Evolutionary conservation across 1,140 invertebrate genomes (phyloP).

Genomic region (Aphaenogaster rudis): DNA sequence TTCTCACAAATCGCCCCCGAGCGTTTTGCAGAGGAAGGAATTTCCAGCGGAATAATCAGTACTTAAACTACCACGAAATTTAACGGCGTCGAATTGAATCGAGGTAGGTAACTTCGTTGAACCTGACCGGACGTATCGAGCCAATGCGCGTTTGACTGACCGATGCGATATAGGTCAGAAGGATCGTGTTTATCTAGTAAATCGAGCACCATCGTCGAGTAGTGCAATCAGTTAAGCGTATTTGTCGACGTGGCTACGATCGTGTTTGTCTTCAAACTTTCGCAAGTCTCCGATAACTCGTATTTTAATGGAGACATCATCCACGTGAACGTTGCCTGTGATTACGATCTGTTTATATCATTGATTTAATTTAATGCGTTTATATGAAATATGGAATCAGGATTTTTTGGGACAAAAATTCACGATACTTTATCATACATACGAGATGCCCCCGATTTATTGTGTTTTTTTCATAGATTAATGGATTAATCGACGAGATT

Average conservation of each 20-base stretch:
- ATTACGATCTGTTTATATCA: slow-evolving; percentile 15
- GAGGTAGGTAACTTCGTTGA: slow-evolving; percentile 56
- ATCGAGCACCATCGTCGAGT: slow-evolving; percentile 62
- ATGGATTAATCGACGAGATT: neutral
- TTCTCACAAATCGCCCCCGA: slow-evolving; percentile 9
- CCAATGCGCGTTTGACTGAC: slow-evolving; percentile 51
- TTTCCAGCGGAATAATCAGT: slow-evolving; percentile 55
- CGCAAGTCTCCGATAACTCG: slow-evolving; percentile 42
- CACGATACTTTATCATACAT: neutral
- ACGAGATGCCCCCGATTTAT: neutral
- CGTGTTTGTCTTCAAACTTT: slow-evolving; percentile 63
- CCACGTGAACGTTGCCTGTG: neutral
- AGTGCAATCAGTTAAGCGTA: slow-evolving; percentile 62
- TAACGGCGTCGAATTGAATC: slow-evolving; percentile 44
- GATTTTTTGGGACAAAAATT: neutral
- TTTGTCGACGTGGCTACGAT: slow-evolving; percentile 60
- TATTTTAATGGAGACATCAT: slow-evolving; percentile 48
- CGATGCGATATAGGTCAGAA: slow-evolving; percentile 60
- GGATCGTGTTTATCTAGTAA: slow-evolving; percentile 66
- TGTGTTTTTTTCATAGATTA: neutral
- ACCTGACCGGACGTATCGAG: slow-evolving; percentile 15
- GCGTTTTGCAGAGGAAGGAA: slow-evolving; percentile 47
- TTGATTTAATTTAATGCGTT: slow-evolving; percentile 3
- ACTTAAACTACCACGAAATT: slow-evolving; percentile 54
- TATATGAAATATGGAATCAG: neutral